Percentiles rank a stretch among this genome's conserved stretches.
These are phyloP conservation scores for Galerucella calmariensis DNA, from an alignment of 2,888 invertebrate genomes.

Conservation along the genomic window DNA sequence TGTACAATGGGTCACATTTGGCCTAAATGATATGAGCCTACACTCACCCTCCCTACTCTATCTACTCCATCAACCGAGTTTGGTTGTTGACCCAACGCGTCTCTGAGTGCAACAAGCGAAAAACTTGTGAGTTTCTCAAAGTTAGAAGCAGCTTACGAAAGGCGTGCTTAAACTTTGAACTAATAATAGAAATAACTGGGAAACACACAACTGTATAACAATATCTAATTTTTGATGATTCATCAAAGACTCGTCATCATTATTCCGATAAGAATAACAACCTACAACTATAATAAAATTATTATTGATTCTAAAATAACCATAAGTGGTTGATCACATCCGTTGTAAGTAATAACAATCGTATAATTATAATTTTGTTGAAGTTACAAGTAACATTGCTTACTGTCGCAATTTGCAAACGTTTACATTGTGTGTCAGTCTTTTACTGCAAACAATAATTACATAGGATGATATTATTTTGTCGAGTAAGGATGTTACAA, in stretches of 20 bases:
- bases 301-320: conserved; percentile 3
- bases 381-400: background rate
- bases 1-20: too few relatives aligned
- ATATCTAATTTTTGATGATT: background rate
- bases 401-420: background rate
- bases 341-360: background rate
- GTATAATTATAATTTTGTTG: background rate
- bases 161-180: too few relatives aligned
- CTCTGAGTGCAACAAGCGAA: too few relatives aligned
- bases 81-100: too few relatives aligned
- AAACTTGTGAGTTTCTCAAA: too few relatives aligned
- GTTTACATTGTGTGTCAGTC: background rate
- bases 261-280: background rate
- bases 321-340: background rate
- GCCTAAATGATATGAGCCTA: too few relatives aligned
- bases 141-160: too few relatives aligned
- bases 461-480: background rate
- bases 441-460: background rate
- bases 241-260: background rate
- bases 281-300: background rate
- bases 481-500: background rate
- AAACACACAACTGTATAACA: too few relatives aligned
- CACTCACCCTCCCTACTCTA: too few relatives aligned
- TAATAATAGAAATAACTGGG: too few relatives aligned
- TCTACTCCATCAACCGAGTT: too few relatives aligned